Conservation (phyloP, 2,888 invertebrate species). For the Pseudeuparius sepicola region DNA sequence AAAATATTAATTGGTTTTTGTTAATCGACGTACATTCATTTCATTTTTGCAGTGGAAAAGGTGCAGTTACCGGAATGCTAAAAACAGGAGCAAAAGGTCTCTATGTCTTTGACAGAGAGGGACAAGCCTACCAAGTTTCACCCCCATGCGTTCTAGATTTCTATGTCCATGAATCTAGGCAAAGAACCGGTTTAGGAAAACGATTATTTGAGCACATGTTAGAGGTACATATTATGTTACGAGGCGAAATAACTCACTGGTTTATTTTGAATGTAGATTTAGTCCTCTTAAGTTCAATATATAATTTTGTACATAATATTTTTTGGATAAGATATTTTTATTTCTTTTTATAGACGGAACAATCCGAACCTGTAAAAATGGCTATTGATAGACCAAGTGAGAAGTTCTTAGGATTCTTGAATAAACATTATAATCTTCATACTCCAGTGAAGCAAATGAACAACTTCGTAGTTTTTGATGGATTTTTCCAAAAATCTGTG, state of each 20-base stretch:
- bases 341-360: slow-evolving; percentile 51
- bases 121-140: slow-evolving; percentile 64
- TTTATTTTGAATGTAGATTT: background rate
- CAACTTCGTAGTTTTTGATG: slow-evolving; percentile 78
- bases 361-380: slow-evolving; percentile 57
- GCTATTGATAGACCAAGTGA: slow-evolving; percentile 91
- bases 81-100: slow-evolving; percentile 87
- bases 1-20: no score
- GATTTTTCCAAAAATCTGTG: slow-evolving; percentile 51
- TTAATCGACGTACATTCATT: no score
- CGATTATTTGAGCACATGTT: slow-evolving; percentile 82
- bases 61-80: slow-evolving; percentile 69
- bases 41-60: slow-evolving; percentile 60
- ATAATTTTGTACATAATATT: background rate
- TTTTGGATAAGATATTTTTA: background rate
- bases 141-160: slow-evolving; percentile 90
- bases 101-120: slow-evolving; percentile 68
- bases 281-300: background rate
- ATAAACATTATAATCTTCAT: slow-evolving; percentile 64
- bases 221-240: slow-evolving; percentile 43
- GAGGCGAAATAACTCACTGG: no score
- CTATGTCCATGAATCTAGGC: slow-evolving; percentile 75
- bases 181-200: slow-evolving; percentile 79
- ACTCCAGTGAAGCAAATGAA: slow-evolving; percentile 70
- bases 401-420: slow-evolving; percentile 76